A percentile compares a stretch with the other conserved stretches of the same genome.
These are phyloP conservation scores for Ormyrus rosae DNA, from an alignment of 2,888 invertebrate species.

Conservation along the genomic window DNA sequence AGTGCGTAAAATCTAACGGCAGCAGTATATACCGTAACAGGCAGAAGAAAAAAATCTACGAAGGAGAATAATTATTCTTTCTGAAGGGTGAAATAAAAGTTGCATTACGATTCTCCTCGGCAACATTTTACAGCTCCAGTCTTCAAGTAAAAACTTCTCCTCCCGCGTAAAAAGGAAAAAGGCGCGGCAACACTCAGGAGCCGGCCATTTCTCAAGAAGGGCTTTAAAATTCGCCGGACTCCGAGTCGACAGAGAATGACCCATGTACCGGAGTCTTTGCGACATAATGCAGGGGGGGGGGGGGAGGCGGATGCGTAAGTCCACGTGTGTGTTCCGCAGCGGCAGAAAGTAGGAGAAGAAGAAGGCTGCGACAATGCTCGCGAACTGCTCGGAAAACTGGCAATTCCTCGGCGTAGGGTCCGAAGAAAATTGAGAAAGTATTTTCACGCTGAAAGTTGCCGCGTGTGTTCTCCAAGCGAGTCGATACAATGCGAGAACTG, in stretches of 20 bases:
- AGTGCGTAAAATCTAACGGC: too few relatives aligned
- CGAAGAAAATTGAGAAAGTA: slow-evolving; percentile 66
- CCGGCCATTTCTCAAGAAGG: too few relatives aligned
- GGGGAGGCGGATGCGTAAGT: background rate
- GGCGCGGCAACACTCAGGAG: background rate
- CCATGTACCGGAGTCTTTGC: background rate
- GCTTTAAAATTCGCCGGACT: too few relatives aligned
- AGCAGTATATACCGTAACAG: too few relatives aligned
- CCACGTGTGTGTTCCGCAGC: background rate
- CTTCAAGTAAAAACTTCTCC: too few relatives aligned
- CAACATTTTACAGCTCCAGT: too few relatives aligned
- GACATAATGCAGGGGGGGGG: too few relatives aligned
- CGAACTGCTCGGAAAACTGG: slow-evolving; percentile 16
- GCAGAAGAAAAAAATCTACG: too few relatives aligned
- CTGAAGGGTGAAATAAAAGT: too few relatives aligned
- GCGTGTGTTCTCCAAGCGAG: background rate
- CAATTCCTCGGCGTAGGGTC: slow-evolving; percentile 43
- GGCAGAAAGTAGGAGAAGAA: background rate
- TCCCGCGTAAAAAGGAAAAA: background rate
- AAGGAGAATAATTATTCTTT: too few relatives aligned
- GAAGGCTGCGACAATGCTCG: slow-evolving; percentile 15
- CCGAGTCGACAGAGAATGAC: too few relatives aligned
- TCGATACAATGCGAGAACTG: slow-evolving; percentile 13
- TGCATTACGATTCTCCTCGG: too few relatives aligned
- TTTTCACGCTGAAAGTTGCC: slow-evolving; percentile 62